Evolutionary conservation across 2,888 invertebrate genomes (phyloP), one percentile per base, ranked within the genome.

Genomic region (Ceratothoa steindachneri): DNA sequence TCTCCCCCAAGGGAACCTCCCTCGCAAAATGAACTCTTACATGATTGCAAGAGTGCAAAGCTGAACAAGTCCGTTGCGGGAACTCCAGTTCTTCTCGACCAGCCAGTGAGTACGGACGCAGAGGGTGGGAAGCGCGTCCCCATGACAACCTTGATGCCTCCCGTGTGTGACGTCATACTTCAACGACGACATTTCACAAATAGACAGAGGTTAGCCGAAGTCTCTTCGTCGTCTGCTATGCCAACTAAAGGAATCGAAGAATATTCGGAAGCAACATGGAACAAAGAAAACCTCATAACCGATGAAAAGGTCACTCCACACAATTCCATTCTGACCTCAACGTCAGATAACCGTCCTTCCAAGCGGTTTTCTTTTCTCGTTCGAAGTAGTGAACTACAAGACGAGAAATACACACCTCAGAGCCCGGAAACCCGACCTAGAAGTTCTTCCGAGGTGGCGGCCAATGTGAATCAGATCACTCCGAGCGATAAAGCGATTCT

Each of bases 401-500:
- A 19, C 3, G 65, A 30, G 9, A 5, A 27, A 15, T 27, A 74
- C 12, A 70, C 29, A 5, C 22, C 27, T 1, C 64, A 24, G 22
- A 27, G 69, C 28, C n/a, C n/a, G n/a, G 2, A 52, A 24, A 24
- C 19, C 29, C 19, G n/a, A 1, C 69, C 65, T 27, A 19, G 24
- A 24, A 22, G 7, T 19, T 5, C 66, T 30, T 27, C 24, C 19
- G 66, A 66, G 5, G 29, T 4, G 9, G 66, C 5, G 24, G 19
- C 9, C 9, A 19, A 68, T 7, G 68, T 12, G n/a, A 22, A 68
- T 19, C 29, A 28, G 9, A 70, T 78, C 24, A 75, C 69, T 22
- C 71, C 78, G 2, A 78, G 78, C 52, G 78, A 78, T 67, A 73
- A 75, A 29, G 78, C 78, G 41, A 78, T 78, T 67, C 78, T 78